Percentiles rank a stretch among this genome's conserved stretches.
These are phyloP conservation scores for Hiodon tergisus DNA, from an alignment of 2,113 vertebrate genomes.

Conservation along the genomic window DNA sequence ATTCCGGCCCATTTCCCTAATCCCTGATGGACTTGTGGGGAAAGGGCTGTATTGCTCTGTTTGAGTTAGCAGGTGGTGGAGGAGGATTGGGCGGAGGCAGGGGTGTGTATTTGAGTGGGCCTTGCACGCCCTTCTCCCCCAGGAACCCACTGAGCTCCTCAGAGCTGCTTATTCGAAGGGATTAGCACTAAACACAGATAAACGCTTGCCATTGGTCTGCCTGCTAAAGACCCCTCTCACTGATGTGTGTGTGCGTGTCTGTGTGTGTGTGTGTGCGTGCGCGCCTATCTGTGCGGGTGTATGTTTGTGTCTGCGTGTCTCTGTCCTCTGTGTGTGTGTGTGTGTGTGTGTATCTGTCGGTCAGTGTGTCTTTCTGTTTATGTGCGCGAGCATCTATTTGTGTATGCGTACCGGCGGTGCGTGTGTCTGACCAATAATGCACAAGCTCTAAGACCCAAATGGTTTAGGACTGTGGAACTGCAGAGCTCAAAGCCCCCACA, in stretches of 20 bases:
- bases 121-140: conserved; percentile 47
- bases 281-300: neutral
- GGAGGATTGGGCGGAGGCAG: conserved; percentile 31
- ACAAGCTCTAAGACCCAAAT: too few species aligned
- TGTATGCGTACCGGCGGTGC: neutral
- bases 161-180: conserved; percentile 74
- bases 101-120: conserved; percentile 30
- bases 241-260: conserved; percentile 11
- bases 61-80: conserved; percentile 59
- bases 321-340: conserved; percentile 1
- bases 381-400: neutral
- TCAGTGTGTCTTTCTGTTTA: too few species aligned
- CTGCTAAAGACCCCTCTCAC: conserved; percentile 42
- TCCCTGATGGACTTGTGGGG: conserved; percentile 66
- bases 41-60: conserved; percentile 57
- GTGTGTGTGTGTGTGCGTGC: neutral
- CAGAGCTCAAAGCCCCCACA: too few species aligned
- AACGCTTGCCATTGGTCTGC: conserved; percentile 73
- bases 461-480: too few species aligned
- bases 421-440: too few species aligned
- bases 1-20: conserved; percentile 71
- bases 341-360: neutral
- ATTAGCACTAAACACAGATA: conserved; percentile 87
- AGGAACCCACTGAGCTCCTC: conserved; percentile 67
- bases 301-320: neutral